These are phyloP conservation scores for Nyctibius bracteatus DNA, from an alignment of 2,113 vertebrate genomes.

Conservation along the genomic window DNA sequence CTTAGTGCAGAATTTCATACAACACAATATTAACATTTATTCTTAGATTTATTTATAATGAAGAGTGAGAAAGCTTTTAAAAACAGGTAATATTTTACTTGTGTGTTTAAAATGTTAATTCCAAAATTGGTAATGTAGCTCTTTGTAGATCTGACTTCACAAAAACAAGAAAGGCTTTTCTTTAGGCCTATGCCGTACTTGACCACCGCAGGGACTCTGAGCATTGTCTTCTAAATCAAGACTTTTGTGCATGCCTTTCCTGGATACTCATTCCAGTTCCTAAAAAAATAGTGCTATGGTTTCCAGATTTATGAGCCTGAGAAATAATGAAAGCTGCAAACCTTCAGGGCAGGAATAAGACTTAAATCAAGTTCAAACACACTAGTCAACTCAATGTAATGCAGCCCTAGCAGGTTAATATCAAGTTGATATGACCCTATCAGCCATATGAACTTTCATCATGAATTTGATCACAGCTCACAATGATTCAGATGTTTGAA, in stretches of 20 bases:
- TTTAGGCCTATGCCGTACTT: background rate
- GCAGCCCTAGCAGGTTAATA: background rate
- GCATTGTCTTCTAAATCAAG: background rate
- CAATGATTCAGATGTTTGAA: background rate
- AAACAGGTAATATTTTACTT: background rate
- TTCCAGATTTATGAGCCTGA: background rate
- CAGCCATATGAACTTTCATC: background rate
- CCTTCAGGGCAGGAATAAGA: background rate
- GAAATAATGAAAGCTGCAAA: slow-evolving; percentile 26
- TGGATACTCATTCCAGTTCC: background rate
- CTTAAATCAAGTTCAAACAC: slow-evolving; percentile 1
- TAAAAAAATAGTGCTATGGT: background rate
- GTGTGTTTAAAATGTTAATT: background rate
- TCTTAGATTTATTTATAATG: background rate
- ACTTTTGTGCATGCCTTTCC: background rate
- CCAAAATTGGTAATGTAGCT: background rate
- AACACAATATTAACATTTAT: background rate
- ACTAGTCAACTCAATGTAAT: background rate
- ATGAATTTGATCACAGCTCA: slow-evolving; percentile 10
- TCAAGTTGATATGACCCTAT: background rate
- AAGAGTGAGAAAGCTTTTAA: background rate
- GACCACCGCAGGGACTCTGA: background rate
- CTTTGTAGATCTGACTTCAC: background rate
- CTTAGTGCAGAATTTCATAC: background rate
- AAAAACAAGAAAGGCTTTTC: background rate